Conservation (phyloP, 1,140 invertebrate species). For the Gonioctena quinquepunctata region DNA sequence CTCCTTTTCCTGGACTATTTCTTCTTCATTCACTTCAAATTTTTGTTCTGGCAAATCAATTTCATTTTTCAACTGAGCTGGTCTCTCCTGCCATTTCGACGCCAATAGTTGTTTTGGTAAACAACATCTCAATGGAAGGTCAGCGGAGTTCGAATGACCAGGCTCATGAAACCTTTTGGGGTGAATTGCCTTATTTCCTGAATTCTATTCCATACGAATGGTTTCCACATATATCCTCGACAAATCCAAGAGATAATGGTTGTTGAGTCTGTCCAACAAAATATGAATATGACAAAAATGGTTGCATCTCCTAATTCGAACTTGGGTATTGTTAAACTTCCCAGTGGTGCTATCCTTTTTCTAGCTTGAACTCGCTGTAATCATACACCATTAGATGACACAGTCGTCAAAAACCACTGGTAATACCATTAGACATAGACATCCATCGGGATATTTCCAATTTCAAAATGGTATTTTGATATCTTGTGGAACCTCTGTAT, state of each 20-base stretch:
- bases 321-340: neutral
- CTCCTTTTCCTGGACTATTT: too few relatives aligned
- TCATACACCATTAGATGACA: neutral
- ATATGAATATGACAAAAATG: neutral
- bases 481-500: neutral
- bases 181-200: constrained; percentile 44
- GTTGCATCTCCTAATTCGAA: constrained; percentile 25
- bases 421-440: neutral
- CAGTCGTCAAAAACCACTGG: constrained; percentile 12
- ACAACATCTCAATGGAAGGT: neutral
- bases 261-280: constrained; percentile 36
- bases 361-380: constrained; percentile 25
- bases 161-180: constrained; percentile 3
- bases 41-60: too few relatives aligned
- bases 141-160: neutral
- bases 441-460: constrained; percentile 32
- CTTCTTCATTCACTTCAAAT: too few relatives aligned
- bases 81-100: too few relatives aligned
- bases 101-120: too few relatives aligned
- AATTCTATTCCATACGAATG: constrained; percentile 46
- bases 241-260: constrained; percentile 43
- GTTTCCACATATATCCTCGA: constrained; percentile 29
- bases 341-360: constrained; percentile 30
- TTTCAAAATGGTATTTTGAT: constrained; percentile 15
- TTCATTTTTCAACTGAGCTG: too few relatives aligned